Base-by-base conservation (phyloP, 2,797 vertebrate genomes). In the Squalus acanthias region DNA sequence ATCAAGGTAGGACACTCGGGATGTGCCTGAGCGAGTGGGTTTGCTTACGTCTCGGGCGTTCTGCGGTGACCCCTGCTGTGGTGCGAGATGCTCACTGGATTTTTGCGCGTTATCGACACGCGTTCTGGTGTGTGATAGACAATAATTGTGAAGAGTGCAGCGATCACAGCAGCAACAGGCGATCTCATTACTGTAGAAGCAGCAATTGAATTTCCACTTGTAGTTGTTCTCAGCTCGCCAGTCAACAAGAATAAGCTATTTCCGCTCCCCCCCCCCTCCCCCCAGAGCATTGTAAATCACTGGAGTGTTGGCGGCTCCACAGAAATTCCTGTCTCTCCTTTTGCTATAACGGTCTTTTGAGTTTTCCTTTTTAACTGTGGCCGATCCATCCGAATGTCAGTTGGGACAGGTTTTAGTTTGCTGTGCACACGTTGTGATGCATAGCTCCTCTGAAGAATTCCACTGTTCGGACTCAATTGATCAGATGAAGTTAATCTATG, bases 1-100 rank as follows among this genome's bases (percentile, higher is more conserved):
- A 99, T 97, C 98, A 98, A 99, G 99, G 99, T 99, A 96, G 60
- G 93, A 92, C 24, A 95, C 29, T 17, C 24, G 5, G 33, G 15
- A 6, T 0, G 33, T 67, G 26, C 13, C 24, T 1, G 5, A 63
- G 15, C 17, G 29, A 65, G 1, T 39, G 22, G n/a, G 65, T 39
- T 53, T 67, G 65, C n/a, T 93, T 13, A 39, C 24, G 20, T 24
- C 63, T 20, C 89, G 22, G 60, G 33, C 17, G 7, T 39, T 92
- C 17, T 46, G 20, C 3, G 65, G 0, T 46, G 22, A 22, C 46
- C 91, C 63, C 91, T 46, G 22, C 91, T 12, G n/a, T 29, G 46
- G 63, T 69, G 3, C 60, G 6, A 8, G 9, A 39, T 92, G 60
- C 60, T 92, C 20, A 89, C 22, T 60, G 53, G 50, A 13, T 60